Evolutionary conservation across 1,140 invertebrate species (phyloP).

Genomic region (Ditylenchus dipsaci): DNA sequence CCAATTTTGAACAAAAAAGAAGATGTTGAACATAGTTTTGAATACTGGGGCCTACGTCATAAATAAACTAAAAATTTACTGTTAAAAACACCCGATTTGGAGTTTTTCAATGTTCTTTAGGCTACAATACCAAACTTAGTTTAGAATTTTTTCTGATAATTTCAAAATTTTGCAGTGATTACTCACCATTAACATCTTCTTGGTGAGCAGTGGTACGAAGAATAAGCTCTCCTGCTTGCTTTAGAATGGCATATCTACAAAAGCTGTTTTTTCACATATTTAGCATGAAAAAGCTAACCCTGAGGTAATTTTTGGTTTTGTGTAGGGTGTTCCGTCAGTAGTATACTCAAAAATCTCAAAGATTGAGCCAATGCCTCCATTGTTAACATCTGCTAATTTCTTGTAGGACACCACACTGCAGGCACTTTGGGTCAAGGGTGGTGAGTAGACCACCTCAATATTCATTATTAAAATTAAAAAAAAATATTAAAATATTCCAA

Average conservation of each 20-base stretch:
- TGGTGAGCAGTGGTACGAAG: conserved; percentile 56
- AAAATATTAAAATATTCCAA: neutral
- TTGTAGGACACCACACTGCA: conserved; percentile 56
- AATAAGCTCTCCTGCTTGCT: conserved; percentile 53
- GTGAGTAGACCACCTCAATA: conserved; percentile 49
- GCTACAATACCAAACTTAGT: neutral
- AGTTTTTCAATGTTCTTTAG: no score
- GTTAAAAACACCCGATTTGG: no score
- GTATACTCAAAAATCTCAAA: conserved; percentile 58
- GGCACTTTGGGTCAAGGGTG: conserved; percentile 51
- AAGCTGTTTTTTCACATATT: no score
- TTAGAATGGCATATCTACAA: conserved; percentile 48
- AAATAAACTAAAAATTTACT: no score
- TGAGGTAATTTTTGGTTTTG: conserved; percentile 56
- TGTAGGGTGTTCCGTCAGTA: conserved; percentile 57
- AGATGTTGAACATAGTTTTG: no score
- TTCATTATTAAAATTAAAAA: neutral
- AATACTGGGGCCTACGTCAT: no score
- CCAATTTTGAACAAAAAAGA: no score
- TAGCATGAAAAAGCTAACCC: conserved; percentile 26
- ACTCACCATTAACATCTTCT: conserved; percentile 55
- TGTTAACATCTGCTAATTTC: conserved; percentile 53
- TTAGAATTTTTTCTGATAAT: neutral
- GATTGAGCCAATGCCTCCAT: conserved; percentile 51
- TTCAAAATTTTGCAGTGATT: neutral